These are phyloP conservation scores for Zeus faber DNA, from an alignment of 2,113 vertebrate species.

Conservation along the genomic window DNA sequence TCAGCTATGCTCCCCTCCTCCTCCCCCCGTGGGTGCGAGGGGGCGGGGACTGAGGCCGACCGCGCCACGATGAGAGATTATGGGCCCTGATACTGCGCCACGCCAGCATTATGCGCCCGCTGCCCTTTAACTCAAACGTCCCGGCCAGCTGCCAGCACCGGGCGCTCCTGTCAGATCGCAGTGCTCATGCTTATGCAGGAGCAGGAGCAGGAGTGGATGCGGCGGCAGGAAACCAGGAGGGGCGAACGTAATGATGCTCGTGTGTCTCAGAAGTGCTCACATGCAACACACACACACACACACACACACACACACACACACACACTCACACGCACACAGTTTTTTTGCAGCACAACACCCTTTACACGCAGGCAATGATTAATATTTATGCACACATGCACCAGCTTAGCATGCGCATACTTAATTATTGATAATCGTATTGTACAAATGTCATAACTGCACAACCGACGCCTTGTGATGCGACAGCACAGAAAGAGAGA, in stretches of 20 bases:
- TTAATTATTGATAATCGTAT: no score
- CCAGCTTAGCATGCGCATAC: no score
- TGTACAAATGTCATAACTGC: no score
- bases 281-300: neutral
- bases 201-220: no score
- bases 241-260: no score
- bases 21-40: constrained; percentile 26
- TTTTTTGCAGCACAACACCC: constrained; percentile 4
- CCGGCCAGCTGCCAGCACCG: constrained; percentile 51
- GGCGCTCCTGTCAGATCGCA: no score
- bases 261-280: neutral
- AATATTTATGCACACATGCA: no score
- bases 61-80: constrained; percentile 65
- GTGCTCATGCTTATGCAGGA: no score
- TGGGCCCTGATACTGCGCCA: constrained; percentile 55
- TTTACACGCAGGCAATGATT: no score
- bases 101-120: constrained; percentile 61
- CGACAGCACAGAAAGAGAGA: no score
- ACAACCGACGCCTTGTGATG: no score
- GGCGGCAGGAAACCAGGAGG: no score
- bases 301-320: neutral
- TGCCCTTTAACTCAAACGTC: constrained; percentile 61
- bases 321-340: neutral
- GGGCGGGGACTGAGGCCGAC: constrained; percentile 49
- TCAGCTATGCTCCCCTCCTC: constrained; percentile 53